phyloP scores from a whole-genome alignment of 2,888 invertebrate genomes.

The Noctua comes region DNA sequence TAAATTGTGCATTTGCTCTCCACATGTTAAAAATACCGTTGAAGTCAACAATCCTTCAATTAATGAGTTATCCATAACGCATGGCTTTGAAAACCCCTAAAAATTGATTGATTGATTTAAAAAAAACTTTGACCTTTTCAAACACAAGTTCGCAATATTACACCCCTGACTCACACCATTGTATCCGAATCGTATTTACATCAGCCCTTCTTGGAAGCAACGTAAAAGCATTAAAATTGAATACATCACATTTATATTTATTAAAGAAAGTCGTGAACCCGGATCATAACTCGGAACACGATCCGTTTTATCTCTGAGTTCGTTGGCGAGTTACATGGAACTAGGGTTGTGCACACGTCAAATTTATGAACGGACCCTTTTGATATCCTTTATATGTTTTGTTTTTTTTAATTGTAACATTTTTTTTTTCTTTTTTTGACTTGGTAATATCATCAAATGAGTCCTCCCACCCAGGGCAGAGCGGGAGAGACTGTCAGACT shows the following conservation, averaged over 20 bases:
- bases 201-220: conserved; percentile 4
- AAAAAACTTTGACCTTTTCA: neutral
- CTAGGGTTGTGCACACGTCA: conserved; percentile 29
- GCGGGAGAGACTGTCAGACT: too few species aligned
- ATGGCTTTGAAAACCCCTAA: neutral
- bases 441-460: too few species aligned
- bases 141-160: neutral
- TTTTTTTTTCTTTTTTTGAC: too few species aligned
- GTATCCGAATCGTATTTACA: conserved; percentile 10
- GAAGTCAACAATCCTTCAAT: neutral
- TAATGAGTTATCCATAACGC: neutral
- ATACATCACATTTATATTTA: conserved; percentile 53
- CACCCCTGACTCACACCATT: neutral
- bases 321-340: conserved; percentile 30
- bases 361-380: conserved; percentile 18
- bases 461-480: too few species aligned
- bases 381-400: neutral
- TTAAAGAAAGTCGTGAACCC: conserved; percentile 41
- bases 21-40: neutral
- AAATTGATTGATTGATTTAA: neutral
- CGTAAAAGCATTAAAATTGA: conserved; percentile 43
- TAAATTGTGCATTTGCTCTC: too few species aligned
- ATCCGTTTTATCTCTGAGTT: conserved; percentile 54
- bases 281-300: conserved; percentile 42
- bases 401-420: too few species aligned